phyloP scores from a whole-genome alignment of 1,140 invertebrate genomes.

The roundworm (Caenorhabditis elegans) region WBcel235 BX284602.5:6083501-6084000 shows the following conservation, averaged over 20 bases:
- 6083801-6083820: constrained; percentile 83
- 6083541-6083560: constrained; percentile 78
- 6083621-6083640: constrained; percentile 82
- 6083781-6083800: constrained; percentile 83
- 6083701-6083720: constrained; percentile 79
- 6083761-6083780: constrained; percentile 84
- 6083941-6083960: constrained; percentile 78
- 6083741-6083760: constrained; percentile 83
- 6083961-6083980: constrained; percentile 77
- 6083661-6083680: constrained; percentile 81
- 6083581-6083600: constrained; percentile 28
- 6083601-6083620: neutral
- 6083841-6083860: constrained; percentile 82
- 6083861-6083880: constrained; percentile 78
- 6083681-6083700: constrained; percentile 76
- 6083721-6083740: constrained; percentile 79
- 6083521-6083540: constrained; percentile 87
- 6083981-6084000: constrained; percentile 78
- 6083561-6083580: constrained; percentile 92
- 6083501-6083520: constrained; percentile 87
- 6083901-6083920: constrained; percentile 81
- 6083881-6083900: constrained; percentile 68
- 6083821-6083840: constrained; percentile 86
- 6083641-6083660: constrained; percentile 83
- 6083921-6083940: constrained; percentile 75